Base-by-base conservation (phyloP, 1,140 invertebrate species). In the Branchinecta lindahli region DNA sequence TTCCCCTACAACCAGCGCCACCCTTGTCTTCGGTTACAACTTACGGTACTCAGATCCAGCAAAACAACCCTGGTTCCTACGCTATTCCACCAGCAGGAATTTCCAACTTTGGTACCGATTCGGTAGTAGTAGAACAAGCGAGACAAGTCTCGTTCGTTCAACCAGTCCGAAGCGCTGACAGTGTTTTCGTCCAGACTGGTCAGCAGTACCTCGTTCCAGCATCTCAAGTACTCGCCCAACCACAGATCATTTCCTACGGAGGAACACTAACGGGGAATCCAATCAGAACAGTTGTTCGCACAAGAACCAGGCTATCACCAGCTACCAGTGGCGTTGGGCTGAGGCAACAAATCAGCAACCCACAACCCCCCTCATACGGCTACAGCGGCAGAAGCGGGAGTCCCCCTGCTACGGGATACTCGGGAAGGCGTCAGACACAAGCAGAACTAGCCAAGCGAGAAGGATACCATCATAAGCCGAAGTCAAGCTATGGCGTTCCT, bases 251-350 rank as follows among this genome's bases (percentile, higher is more conserved):
- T 15, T 61, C 52, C 18, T 61, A 61, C 18, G 52, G 52, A 15
- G 52, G 52, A 15, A 12, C 12, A 61, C 18, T 61, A 20, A 15
- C 52, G 18, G 52, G 12, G 6, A 61, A 20, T 61, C 52, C 52
- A 6, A 61, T 61, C 12, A 61, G 52, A 61, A 61, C 52, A 15
- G 52, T 61, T 61, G 52, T 61, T 20, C 12, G 18, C 12, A 61
- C 52, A 12, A 70, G 61, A 44, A 52, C 15, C 65, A 70, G 66
- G 69, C 52, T 21, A 70, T 45, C n/a, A 44, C 21, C n/a, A 67
- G 44, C 10, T 44, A 45, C 2, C 44, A 68, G 21, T 18, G 46
- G 8, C 67, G 67, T 12, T 10, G 67, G 20, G 44, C 67, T 33
- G 44, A 8, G 44, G 67, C 15, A 3, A 44, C 44, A 68, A 44